Conservation (phyloP, 2,113 vertebrate species). For the Hylia prasina region DNA sequence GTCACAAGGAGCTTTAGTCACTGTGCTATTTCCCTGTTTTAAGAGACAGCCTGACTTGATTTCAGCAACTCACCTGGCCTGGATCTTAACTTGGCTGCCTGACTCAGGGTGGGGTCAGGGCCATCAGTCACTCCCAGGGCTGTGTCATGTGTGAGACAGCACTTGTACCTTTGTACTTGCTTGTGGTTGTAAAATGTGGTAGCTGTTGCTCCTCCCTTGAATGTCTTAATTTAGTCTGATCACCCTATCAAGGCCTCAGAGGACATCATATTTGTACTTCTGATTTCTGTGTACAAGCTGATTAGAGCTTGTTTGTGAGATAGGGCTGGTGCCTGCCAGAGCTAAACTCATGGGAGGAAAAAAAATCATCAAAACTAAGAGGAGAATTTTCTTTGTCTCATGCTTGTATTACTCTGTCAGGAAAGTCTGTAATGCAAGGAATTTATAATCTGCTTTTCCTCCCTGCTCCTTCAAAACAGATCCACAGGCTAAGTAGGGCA, state of each 20-base stretch:
- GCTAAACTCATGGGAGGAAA: not conserved
- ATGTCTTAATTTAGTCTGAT: not conserved
- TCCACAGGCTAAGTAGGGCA: not conserved
- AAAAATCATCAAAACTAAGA: not conserved
- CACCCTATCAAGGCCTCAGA: not conserved
- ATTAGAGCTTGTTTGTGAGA: not conserved
- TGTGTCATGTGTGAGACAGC: not conserved
- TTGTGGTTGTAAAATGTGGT: not conserved
- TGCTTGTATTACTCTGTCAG: not conserved
- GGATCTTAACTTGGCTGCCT: not conserved
- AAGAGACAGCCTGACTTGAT: not conserved
- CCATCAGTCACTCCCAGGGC: not conserved
- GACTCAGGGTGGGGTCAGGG: not conserved
- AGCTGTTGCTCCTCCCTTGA: not conserved
- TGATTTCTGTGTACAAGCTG: not conserved
- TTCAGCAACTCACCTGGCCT: not conserved
- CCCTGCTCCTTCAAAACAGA: not conserved
- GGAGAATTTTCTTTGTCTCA: not conserved
- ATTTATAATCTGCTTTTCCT: not conserved
- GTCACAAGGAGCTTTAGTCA: not conserved
- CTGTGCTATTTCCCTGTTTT: not conserved
- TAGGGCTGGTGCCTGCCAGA: not conserved
- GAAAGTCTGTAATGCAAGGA: not conserved
- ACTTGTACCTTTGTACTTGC: not conserved
- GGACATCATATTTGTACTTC: not conserved